Base-by-base conservation (phyloP, 2,797 vertebrate genomes). In the Sebastes aleutianus region DNA sequence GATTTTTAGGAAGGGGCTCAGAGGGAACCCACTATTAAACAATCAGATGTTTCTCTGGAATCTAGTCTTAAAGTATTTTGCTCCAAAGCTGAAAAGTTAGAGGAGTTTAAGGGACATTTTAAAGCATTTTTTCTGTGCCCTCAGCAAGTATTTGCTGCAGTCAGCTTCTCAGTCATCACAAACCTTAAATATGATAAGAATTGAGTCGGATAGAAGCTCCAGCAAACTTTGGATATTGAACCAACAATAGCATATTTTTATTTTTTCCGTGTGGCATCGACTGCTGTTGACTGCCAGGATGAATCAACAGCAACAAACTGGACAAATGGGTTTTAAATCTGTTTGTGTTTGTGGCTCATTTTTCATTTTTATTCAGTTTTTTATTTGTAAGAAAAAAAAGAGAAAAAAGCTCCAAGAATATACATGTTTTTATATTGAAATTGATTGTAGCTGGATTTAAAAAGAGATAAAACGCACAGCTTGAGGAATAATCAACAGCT, bases 261-360 rank as follows among this genome's bases (percentile, higher is more conserved):
- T 14, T 32, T 65, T 67, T 62, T n/a, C 0, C 16, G 1, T 39
- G 26, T 50, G 26, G 26, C 34, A 70, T 47, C 4, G 63, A 47
- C 69, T 57, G 22, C 53, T 16, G 27, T 65, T 27, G 31, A 24
- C 75, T 69, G 65, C 65, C 58, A 36, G 34, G 12, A 57, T 6
- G 20, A 83, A 72, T 70, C 70, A 69, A 31, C 56, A 50, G 66
- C 31, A 77, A 36, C 63, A 75, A 69, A 66, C 34, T 32, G 24
- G 22, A 71, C 31, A 68, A 72, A 80, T 18, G 47, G 14, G 22
- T 6, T 59, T 74, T 68, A 39, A 32, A 57, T 71, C 61, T 61
- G 22, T 75, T 67, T 53, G 34, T 75, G 47, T 63, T 22, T 62
- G 31, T 64, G 3, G 3, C 6, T 63, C 3, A 26, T 64, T 74